These are phyloP conservation scores for Danio jaintianensis DNA, from an alignment of 2,797 vertebrate genomes.

Conservation along the genomic window DNA sequence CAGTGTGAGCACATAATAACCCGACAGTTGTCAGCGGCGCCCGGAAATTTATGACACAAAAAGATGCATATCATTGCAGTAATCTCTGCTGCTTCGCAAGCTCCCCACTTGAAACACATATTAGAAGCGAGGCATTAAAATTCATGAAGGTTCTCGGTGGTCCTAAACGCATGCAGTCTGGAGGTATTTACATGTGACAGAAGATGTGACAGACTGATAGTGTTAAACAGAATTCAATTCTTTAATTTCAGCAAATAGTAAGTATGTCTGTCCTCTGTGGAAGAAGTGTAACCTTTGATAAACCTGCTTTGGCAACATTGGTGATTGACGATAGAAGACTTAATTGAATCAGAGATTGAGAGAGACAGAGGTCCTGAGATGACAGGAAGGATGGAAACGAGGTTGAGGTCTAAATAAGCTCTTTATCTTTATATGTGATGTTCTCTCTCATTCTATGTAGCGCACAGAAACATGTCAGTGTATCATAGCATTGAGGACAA, in stretches of 20 bases:
- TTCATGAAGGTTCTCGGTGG: slow-evolving; percentile 58
- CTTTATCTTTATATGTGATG: slow-evolving; percentile 53
- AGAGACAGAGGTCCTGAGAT: slow-evolving; percentile 57
- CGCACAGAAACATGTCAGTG: slow-evolving; percentile 54
- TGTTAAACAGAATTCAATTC: slow-evolving; percentile 38
- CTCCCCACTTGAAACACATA: slow-evolving; percentile 54
- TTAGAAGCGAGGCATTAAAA: slow-evolving; percentile 61
- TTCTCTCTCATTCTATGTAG: slow-evolving; percentile 40
- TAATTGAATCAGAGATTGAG: slow-evolving; percentile 60
- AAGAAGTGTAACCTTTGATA: slow-evolving; percentile 53
- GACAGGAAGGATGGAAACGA: slow-evolving; percentile 55
- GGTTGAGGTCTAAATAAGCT: slow-evolving; percentile 59
- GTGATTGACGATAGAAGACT: slow-evolving; percentile 59
- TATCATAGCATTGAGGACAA: slow-evolving; percentile 53
- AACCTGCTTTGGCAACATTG: slow-evolving; percentile 58
- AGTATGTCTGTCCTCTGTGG: slow-evolving; percentile 12
- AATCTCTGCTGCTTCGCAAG: slow-evolving; percentile 40
- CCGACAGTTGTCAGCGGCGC: slow-evolving; percentile 41
- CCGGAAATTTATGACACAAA: slow-evolving; percentile 51
- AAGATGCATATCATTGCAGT: slow-evolving; percentile 52
- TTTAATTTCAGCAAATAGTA: slow-evolving; percentile 20
- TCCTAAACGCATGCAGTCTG: slow-evolving; percentile 47
- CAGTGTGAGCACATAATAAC: slow-evolving; percentile 43
- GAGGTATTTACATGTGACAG: slow-evolving; percentile 51
- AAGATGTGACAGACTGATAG: slow-evolving; percentile 42